Evolutionary conservation across 2,888 invertebrate genomes (phyloP), one percentile per base, ranked within the genome.

Genomic region (Parnassius smintheus): DNA sequence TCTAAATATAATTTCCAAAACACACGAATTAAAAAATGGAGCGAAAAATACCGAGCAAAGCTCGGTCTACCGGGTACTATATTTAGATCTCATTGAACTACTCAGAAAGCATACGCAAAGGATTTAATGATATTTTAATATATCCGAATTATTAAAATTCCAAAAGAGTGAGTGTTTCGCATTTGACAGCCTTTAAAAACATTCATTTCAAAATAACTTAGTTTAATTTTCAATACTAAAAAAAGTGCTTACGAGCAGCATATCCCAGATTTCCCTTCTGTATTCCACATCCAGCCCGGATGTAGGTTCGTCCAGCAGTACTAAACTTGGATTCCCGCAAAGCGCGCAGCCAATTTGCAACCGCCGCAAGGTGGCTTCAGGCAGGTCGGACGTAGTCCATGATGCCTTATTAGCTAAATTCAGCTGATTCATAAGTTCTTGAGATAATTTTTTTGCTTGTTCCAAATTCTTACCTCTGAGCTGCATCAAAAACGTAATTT

Each of bases 351-450:
- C 97, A 22, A 98, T 92, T 41, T 96, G 96, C 22, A 97, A 82
- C 75, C 96, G 94, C 64, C 97, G 90, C 82, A 96, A 95, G 95
- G 97, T 97, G 9, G 97, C 97, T n/a, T 96, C 96, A 0, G 97
- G 97, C 62, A 97, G 84, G 63, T 93, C 92, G 59, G 85, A 83
- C 0, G 95, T 94, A 66, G 93, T 83, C 53, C 88, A 85, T 72
- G 95, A 78, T 2, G 84, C 88, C 79, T 97, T 96, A 1, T 94
- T 92, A 13, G 42, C 18, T 9, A 69, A 48, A n/a, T 62, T 60
- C 55, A 69, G 41, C 55, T 64, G 59, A 45, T 59, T 59, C 59
- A 63, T 13, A 25, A 57, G 25, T 11, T 62, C 65, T 25, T 60
- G 56, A 2, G 57, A 35, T 42, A 46, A 56, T 25, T 51, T 42